These are phyloP conservation scores for Verasper variegatus DNA, from an alignment of 2,113 vertebrate genomes.

Conservation along the genomic window DNA sequence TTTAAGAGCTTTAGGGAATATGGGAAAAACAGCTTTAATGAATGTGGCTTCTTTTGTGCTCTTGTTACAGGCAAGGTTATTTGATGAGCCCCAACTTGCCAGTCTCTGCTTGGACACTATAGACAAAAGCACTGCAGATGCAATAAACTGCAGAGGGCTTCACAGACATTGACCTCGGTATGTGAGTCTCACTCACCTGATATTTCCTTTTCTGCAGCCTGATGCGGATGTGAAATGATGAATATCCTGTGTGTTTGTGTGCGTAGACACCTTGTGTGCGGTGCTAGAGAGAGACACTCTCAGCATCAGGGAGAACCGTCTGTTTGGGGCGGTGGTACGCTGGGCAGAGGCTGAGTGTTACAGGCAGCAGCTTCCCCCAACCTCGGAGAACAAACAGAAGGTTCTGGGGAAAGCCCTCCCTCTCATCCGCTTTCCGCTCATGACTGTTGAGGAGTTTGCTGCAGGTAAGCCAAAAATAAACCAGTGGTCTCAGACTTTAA, in stretches of 20 bases:
- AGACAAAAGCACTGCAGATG: slow-evolving; percentile 93
- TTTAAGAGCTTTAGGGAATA: no score
- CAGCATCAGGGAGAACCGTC: slow-evolving; percentile 92
- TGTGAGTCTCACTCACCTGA: slow-evolving; percentile 9
- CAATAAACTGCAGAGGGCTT: slow-evolving; percentile 94
- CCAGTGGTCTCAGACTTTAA: neutral
- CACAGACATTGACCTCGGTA: slow-evolving; percentile 93
- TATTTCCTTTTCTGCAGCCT: neutral
- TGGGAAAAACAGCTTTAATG: neutral
- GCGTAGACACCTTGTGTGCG: slow-evolving; percentile 90
- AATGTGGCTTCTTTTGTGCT: slow-evolving; percentile 16
- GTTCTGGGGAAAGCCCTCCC: slow-evolving; percentile 93
- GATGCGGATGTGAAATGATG: neutral
- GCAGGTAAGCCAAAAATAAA: slow-evolving; percentile 82
- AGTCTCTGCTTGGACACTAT: slow-evolving; percentile 94
- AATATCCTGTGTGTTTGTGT: slow-evolving; percentile 19
- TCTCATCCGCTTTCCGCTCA: slow-evolving; percentile 93
- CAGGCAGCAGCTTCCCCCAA: slow-evolving; percentile 90
- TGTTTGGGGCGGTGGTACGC: slow-evolving; percentile 93
- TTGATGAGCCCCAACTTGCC: slow-evolving; percentile 94
- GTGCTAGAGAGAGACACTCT: slow-evolving; percentile 94
- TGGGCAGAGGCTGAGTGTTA: slow-evolving; percentile 97
- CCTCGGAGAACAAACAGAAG: slow-evolving; percentile 91
- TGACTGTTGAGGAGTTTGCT: slow-evolving; percentile 96
- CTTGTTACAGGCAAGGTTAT: slow-evolving; percentile 87